These are phyloP conservation scores for Eupithecia subumbrata DNA, from an alignment of 2,888 invertebrate genomes.

Conservation along the genomic window DNA sequence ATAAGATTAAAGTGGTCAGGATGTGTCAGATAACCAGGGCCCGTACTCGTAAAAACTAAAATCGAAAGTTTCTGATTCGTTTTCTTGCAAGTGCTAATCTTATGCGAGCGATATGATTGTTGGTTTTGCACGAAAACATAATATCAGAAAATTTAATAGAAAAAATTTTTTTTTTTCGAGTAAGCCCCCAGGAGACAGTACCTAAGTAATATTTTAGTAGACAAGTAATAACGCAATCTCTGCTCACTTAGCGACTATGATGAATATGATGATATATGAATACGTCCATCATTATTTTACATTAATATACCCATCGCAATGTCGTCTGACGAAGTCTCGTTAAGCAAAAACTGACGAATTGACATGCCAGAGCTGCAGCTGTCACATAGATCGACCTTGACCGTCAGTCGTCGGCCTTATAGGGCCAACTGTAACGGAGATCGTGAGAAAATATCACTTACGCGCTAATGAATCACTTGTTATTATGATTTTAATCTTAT, in stretches of 20 bases:
- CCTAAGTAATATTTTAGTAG: too few relatives aligned
- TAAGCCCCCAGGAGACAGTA: too few relatives aligned
- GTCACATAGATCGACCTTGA: constrained; percentile 36
- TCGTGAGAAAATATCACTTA: constrained; percentile 27
- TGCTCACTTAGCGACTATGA: background rate
- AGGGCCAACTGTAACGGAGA: constrained; percentile 27
- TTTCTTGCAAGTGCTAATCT: too few relatives aligned
- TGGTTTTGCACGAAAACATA: too few relatives aligned
- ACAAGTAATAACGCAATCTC: background rate
- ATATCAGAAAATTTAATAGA: too few relatives aligned
- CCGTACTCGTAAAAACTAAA: too few relatives aligned
- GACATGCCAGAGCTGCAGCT: constrained; percentile 36
- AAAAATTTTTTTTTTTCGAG: too few relatives aligned
- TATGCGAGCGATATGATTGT: too few relatives aligned
- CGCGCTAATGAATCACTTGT: background rate
- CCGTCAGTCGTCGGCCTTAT: constrained; percentile 14
- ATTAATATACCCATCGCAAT: constrained; percentile 26
- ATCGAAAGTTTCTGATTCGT: too few relatives aligned
- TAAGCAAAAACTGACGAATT: constrained; percentile 20
- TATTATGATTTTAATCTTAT: background rate
- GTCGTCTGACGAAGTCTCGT: constrained; percentile 20
- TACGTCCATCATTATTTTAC: background rate
- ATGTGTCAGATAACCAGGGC: background rate
- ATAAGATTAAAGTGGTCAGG: background rate
- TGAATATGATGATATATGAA: background rate